A percentile compares a stretch with the other conserved stretches of the same genome.
phyloP scores from a whole-genome alignment of 2,113 vertebrate genomes.

The Capricornis sumatraensis region DNA sequence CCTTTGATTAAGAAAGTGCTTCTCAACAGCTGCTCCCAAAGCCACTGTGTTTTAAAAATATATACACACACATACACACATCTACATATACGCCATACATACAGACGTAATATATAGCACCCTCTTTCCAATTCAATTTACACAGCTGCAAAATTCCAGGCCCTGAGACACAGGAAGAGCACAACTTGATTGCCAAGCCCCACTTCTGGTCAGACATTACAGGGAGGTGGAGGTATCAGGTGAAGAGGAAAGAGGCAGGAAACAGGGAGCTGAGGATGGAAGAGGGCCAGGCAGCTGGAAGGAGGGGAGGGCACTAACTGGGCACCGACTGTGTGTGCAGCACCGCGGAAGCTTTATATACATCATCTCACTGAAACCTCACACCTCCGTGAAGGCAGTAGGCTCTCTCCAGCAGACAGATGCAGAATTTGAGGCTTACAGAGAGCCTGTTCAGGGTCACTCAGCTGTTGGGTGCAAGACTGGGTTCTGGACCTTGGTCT shows the following conservation, averaged over 20 bases:
- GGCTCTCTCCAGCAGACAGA: not conserved
- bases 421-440: not conserved
- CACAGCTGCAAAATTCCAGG: conserved; percentile 57
- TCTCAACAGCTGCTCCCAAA: conserved; percentile 64
- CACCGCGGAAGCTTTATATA: not conserved
- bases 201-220: not conserved
- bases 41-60: conserved; percentile 46
- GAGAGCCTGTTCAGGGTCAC: not conserved
- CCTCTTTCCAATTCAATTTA: conserved; percentile 54
- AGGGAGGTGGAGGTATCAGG: not conserved
- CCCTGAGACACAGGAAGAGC: conserved; percentile 14
- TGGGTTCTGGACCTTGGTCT: not conserved
- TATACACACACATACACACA: not conserved
- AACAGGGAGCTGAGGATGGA: not conserved
- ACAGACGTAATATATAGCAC: not conserved
- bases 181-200: not conserved
- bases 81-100: not conserved
- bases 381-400: not conserved
- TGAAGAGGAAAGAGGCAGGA: not conserved
- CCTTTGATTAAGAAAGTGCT: conserved; percentile 57
- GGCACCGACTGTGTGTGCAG: not conserved
- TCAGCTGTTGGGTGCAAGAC: not conserved
- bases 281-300: not conserved
- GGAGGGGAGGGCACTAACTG: fast-evolving
- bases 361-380: not conserved